Conservation (phyloP, 2,113 vertebrate genomes). For the Monopterus albus region DNA sequence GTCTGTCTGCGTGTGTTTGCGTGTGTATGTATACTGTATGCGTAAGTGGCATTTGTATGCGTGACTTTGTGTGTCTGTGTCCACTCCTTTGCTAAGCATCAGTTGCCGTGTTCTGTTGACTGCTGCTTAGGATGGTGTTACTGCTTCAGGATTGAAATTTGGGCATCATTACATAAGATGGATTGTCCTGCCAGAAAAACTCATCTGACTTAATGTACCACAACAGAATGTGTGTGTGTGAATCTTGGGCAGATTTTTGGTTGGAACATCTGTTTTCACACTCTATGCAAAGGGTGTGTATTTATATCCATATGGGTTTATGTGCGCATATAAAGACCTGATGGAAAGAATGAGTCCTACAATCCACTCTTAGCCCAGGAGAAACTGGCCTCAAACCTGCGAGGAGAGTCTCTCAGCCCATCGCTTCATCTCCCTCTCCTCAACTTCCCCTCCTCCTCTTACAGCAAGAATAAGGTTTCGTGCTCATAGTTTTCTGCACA, state of each 20-base stretch:
- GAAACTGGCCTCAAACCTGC: slow-evolving; percentile 4
- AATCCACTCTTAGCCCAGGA: slow-evolving; percentile 11
- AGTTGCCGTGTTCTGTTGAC: neutral
- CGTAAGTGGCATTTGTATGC: no score
- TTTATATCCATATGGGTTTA: neutral
- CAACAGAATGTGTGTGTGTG: neutral
- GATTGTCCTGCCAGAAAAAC: slow-evolving; percentile 26
- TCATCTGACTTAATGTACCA: slow-evolving; percentile 31
- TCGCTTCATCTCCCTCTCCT: neutral
- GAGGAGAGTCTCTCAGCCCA: neutral
- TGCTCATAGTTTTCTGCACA: slow-evolving; percentile 20
- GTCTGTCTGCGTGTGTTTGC: neutral
- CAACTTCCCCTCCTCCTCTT: neutral
- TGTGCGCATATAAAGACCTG: neutral
- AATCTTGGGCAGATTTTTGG: neutral
- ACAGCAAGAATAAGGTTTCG: neutral
- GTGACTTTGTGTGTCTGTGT: neutral
- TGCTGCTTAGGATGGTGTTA: neutral
- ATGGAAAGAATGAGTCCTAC: slow-evolving; percentile 36
- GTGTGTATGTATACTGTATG: neutral
- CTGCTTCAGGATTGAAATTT: slow-evolving; percentile 2
- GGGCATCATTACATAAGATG: slow-evolving; percentile 17
- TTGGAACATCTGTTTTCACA: slow-evolving; percentile 36
- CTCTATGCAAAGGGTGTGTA: neutral
- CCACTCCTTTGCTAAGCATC: neutral